Evolutionary conservation across 2,797 vertebrate species (phyloP).

Genomic region (Danionella dracula): DNA sequence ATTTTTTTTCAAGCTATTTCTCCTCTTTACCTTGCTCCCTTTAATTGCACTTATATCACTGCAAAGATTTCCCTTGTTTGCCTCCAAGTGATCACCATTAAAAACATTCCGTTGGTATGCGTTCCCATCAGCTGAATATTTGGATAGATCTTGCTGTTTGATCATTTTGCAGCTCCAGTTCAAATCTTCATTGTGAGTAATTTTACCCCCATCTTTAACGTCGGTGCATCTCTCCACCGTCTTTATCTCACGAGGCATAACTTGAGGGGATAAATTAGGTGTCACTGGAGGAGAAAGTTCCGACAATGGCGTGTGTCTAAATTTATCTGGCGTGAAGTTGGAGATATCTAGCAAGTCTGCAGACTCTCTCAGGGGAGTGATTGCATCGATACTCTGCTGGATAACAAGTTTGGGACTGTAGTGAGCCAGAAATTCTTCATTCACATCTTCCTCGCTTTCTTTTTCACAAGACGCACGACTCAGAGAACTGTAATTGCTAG

Average conservation of each 20-base stretch:
- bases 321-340: constrained; percentile 98
- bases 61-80: constrained; percentile 75
- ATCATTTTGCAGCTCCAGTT: constrained; percentile 89
- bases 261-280: constrained; percentile 93
- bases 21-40: constrained; percentile 90
- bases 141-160: constrained; percentile 77
- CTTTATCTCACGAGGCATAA: constrained; percentile 83
- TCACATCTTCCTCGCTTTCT: constrained; percentile 90
- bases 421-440: constrained; percentile 94
- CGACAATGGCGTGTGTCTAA: constrained; percentile 93
- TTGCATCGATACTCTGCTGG: constrained; percentile 95
- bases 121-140: constrained; percentile 84
- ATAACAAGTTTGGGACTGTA: constrained; percentile 98
- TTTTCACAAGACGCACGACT: constrained; percentile 94
- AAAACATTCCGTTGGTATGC: constrained; percentile 93
- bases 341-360: constrained; percentile 98
- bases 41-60: constrained; percentile 82
- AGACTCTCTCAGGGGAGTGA: constrained; percentile 93
- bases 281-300: constrained; percentile 97
- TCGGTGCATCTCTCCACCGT: constrained; percentile 77
- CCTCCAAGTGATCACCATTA: constrained; percentile 84
- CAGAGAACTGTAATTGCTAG: constrained; percentile 95
- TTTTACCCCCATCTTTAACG: constrained; percentile 81
- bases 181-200: constrained; percentile 73
- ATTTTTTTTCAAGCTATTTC: constrained; percentile 83